Conservation (phyloP, 2,888 invertebrate genomes). For the Eueremaeus valkanovi region DNA sequence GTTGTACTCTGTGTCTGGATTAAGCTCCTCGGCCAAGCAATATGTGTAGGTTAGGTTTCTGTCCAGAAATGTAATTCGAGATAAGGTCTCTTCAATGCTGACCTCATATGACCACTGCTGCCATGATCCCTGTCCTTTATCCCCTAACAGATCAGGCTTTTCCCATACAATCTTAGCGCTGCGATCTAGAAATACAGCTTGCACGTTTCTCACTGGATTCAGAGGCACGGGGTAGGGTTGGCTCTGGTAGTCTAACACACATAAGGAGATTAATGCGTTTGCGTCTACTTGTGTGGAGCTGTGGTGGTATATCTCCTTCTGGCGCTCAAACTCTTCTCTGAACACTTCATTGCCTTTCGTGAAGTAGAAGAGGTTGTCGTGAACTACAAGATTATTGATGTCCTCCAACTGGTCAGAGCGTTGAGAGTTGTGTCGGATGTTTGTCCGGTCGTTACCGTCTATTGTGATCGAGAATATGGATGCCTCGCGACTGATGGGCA, state of each 20-base stretch:
- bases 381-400: constrained; percentile 70
- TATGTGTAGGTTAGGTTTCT: constrained; percentile 16
- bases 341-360: constrained; percentile 72
- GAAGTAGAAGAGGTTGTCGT: constrained; percentile 78
- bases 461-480: constrained; percentile 51
- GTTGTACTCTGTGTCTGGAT: constrained; percentile 69
- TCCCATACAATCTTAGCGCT: constrained; percentile 77
- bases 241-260: constrained; percentile 31
- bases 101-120: constrained; percentile 75
- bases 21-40: constrained; percentile 55
- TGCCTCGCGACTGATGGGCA: constrained; percentile 61
- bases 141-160: constrained; percentile 68
- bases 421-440: constrained; percentile 68
- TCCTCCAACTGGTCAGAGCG: constrained; percentile 65
- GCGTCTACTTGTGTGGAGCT: constrained; percentile 61
- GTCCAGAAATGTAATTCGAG: constrained; percentile 18
- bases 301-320: constrained; percentile 68
- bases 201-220: constrained; percentile 67
- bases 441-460: constrained; percentile 62
- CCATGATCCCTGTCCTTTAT: constrained; percentile 62
- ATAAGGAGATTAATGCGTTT: constrained; percentile 56
- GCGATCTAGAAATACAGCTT: constrained; percentile 66
- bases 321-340: constrained; percentile 70
- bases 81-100: constrained; percentile 55
- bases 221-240: constrained; percentile 45